Conservation (phyloP, 2,113 vertebrate genomes). For the Sinocyclocheilus anshuiensis region DNA sequence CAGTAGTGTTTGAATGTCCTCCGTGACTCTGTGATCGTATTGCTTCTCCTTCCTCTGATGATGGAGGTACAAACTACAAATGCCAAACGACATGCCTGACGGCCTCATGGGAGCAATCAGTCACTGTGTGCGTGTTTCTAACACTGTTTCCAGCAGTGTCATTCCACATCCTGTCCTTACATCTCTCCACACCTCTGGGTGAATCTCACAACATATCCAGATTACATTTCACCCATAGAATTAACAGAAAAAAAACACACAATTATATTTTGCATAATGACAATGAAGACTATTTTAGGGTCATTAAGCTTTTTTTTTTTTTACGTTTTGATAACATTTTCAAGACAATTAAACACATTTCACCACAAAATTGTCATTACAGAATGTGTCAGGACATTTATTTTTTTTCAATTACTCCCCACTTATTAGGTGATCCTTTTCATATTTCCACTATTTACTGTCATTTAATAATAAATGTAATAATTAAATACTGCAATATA, state of each 20-base stretch:
- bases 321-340: not conserved
- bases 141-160: not conserved
- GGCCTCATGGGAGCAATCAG: conserved; percentile 47
- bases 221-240: not conserved
- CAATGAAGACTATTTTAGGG: not conserved
- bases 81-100: conserved; percentile 37
- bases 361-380: not conserved
- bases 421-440: not conserved
- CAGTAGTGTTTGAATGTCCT: conserved; percentile 46
- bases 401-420: not conserved
- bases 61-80: conserved; percentile 43
- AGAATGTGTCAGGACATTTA: not conserved
- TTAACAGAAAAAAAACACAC: not conserved
- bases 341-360: not conserved
- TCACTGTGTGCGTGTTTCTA: not conserved
- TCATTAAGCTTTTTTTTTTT: not conserved
- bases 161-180: conserved; percentile 33
- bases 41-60: conserved; percentile 55
- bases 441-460: not conserved
- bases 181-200: conserved; percentile 13
- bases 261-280: not conserved
- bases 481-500: not conserved
- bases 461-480: not conserved
- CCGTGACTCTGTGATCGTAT: conserved; percentile 30
- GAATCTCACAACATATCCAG: conserved; percentile 21